A percentile compares a stretch with the other conserved stretches of the same genome.
Conservation (phyloP, 2,888 invertebrate genomes). For the Rapana venosa region DNA sequence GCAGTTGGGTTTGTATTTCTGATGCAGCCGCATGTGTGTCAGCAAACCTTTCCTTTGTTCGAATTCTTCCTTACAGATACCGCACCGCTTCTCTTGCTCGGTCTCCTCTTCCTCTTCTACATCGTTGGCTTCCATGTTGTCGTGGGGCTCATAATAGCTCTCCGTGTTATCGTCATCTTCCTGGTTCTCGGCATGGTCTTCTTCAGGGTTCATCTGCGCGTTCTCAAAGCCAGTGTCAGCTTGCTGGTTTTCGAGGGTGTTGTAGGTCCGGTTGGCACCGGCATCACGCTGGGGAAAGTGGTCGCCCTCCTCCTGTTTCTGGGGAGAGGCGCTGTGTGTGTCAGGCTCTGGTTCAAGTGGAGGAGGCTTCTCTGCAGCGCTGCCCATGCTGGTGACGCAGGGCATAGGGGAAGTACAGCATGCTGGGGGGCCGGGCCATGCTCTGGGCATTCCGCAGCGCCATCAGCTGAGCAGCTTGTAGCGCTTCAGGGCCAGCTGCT, state of each 20-base stretch:
- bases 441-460: background rate
- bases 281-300: background rate
- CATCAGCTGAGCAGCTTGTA: constrained; percentile 12
- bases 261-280: background rate
- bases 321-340: background rate
- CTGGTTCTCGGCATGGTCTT: background rate
- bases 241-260: background rate
- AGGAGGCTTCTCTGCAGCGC: background rate
- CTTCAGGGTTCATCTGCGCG: background rate
- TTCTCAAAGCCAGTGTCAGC: background rate
- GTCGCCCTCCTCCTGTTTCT: constrained; percentile 34
- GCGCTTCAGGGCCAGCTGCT: constrained; percentile 7
- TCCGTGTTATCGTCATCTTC: constrained; percentile 8
- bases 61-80: constrained; percentile 67
- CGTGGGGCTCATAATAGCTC: background rate
- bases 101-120: background rate
- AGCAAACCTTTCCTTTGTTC: constrained; percentile 61
- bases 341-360: background rate
- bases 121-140: background rate
- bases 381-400: background rate
- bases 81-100: constrained; percentile 54
- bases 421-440: background rate
- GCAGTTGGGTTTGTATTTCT: constrained; percentile 66
- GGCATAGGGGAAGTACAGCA: background rate
- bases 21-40: constrained; percentile 65